Evolutionary conservation across 2,113 vertebrate genomes (phyloP).

Genomic region (Tenrec ecaudatus): DNA sequence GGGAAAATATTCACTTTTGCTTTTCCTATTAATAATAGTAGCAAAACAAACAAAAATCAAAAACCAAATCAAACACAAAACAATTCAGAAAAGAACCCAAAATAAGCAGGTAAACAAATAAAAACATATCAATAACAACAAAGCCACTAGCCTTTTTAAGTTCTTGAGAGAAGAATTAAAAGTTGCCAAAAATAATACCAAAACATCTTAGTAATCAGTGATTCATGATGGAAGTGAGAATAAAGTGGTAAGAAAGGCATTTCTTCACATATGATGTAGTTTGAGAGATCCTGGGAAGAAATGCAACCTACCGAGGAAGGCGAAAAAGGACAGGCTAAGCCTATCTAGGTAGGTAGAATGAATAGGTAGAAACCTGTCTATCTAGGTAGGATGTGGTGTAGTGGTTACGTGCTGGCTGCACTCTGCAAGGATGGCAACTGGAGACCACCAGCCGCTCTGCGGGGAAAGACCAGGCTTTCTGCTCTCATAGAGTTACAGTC

Average conservation of each 20-base stretch:
- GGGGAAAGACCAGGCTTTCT: too few relatives aligned
- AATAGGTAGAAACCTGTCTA: too few relatives aligned
- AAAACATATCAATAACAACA: background rate
- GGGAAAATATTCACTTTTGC: background rate
- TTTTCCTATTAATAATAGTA: background rate
- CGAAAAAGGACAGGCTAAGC: background rate
- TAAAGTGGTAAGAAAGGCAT: background rate
- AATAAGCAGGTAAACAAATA: background rate
- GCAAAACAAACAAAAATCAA: constrained; percentile 28
- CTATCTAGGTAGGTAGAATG: background rate
- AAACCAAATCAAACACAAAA: background rate
- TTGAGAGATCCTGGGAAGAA: background rate
- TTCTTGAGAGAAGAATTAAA: background rate
- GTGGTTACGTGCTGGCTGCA: too few relatives aligned
- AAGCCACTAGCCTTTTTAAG: background rate
- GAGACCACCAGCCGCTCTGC: too few relatives aligned
- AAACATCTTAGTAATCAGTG: background rate
- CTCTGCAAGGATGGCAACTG: too few relatives aligned
- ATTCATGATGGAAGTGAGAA: background rate
- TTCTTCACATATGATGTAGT: background rate
- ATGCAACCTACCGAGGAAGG: background rate
- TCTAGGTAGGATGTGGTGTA: background rate
- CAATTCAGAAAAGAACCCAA: background rate
- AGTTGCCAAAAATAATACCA: background rate
- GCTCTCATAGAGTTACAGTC: too few relatives aligned